These are phyloP conservation scores for Platichthys flesus DNA, from an alignment of 2,113 vertebrate species.

Conservation along the genomic window DNA sequence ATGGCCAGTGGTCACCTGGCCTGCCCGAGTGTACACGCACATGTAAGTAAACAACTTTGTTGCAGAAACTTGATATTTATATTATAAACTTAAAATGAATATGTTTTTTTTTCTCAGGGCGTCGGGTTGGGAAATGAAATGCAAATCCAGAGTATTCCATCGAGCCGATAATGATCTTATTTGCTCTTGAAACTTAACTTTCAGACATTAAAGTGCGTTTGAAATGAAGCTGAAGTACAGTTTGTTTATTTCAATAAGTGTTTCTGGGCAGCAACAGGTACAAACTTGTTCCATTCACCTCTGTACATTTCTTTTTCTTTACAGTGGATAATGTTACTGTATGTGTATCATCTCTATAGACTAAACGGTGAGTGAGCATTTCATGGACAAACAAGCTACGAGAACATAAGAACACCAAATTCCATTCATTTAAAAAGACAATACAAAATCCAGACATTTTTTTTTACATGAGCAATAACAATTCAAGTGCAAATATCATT, in stretches of 20 bases:
- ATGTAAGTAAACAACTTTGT: conserved; percentile 28
- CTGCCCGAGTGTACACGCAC: conserved; percentile 53
- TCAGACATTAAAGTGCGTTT: conserved; percentile 67
- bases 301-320: conserved; percentile 62
- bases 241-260: conserved; percentile 79
- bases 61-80: not conserved
- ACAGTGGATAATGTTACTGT: conserved; percentile 68
- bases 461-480: conserved; percentile 97
- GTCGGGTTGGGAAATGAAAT: too few species aligned
- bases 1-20: conserved; percentile 55
- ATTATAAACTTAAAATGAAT: too few species aligned
- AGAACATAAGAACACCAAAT: conserved; percentile 83
- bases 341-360: conserved; percentile 75
- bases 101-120: too few species aligned
- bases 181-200: conserved; percentile 15
- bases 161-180: not conserved
- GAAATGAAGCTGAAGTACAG: conserved; percentile 76
- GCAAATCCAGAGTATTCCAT: too few species aligned
- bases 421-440: conserved; percentile 93
- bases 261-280: conserved; percentile 71
- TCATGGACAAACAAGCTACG: conserved; percentile 78
- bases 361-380: conserved; percentile 77
- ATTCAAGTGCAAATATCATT: conserved; percentile 99
- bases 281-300: conserved; percentile 75
- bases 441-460: conserved; percentile 95